Base-by-base conservation (phyloP, 1,140 invertebrate species). In the Formica selysi region DNA sequence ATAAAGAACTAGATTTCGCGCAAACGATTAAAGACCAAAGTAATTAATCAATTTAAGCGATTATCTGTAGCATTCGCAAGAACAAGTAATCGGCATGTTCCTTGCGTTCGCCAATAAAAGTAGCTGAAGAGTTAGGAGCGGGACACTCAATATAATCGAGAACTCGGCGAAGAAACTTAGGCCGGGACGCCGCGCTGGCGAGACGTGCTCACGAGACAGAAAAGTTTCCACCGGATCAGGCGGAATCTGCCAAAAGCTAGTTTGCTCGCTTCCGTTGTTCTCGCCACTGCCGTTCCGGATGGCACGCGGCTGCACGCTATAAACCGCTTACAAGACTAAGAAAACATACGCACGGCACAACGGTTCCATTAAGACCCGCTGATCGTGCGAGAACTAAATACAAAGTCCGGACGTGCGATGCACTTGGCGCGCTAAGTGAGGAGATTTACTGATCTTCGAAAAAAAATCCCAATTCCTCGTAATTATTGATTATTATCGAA, bases 231-330 rank as follows among this genome's bases (percentile, higher is more conserved):
- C 10, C 59, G 74, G 74, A 65, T 64, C 61, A 32, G 10, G 29
- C 32, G 16, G 48, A 85, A 32, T 74, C 74, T 85, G 71, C 83
- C 74, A 76, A 79, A 76, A 76, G 71, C 81, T 57, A 64, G 44
- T 48, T 48, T 64, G 62, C 22, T 16, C 32, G n/a, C 44, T 76
- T 85, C 59, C 83, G 73, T 38, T 67, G 61, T 67, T 54, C 81
- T 79, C 67, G n/a, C 68, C 67, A 41, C 36, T 13, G 78, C 38
- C 71, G 68, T 83, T 74, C 54, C 38, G 26, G 68, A 83, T 29
- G 68, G 54, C 26, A 48, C 38, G 48, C 48, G 68, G 54, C 38
- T 61, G 51, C 51, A 54, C 32, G 22, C 51, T 70, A 70, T 80
- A 74, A 74, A 41, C 68, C 73, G 68, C 68, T 83, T 83, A 83